These are phyloP conservation scores for Papilio dardanus DNA, from an alignment of 1,140 invertebrate genomes.

Conservation along the genomic window DNA sequence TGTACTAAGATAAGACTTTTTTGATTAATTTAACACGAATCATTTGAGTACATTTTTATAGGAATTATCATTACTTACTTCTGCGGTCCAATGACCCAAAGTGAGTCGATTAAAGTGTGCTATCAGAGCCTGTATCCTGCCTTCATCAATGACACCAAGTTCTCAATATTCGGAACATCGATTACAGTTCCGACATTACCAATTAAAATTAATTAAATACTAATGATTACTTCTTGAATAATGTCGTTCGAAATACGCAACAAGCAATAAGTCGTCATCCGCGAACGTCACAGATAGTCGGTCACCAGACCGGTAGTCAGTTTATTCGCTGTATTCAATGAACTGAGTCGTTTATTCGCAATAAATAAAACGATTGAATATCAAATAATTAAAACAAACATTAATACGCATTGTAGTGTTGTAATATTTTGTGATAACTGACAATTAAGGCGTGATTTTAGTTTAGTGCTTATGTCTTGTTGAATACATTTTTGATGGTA, in stretches of 20 bases:
- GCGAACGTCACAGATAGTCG: background rate
- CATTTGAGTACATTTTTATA: too few relatives aligned
- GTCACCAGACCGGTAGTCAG: slow-evolving; percentile 7
- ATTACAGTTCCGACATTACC: background rate
- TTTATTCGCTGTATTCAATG: background rate
- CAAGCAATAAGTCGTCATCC: background rate
- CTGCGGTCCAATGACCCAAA: too few relatives aligned
- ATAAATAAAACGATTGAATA: background rate
- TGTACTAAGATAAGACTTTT: too few relatives aligned
- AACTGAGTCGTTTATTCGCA: background rate
- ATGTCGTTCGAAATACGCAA: background rate
- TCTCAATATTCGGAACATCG: background rate
- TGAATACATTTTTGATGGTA: background rate
- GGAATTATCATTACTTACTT: too few relatives aligned
- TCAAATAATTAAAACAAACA: slow-evolving; percentile 6
- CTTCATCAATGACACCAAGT: background rate
- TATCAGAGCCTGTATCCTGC: background rate
- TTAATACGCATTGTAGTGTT: background rate
- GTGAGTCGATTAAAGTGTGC: background rate
- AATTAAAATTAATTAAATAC: background rate
- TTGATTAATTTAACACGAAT: too few relatives aligned
- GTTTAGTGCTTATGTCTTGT: background rate
- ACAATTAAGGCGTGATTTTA: background rate
- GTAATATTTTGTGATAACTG: background rate
- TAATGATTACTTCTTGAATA: background rate